Evolutionary conservation across 23 tunicate species (phyloP).

Genomic region (Halocynthia aurantium): DNA sequence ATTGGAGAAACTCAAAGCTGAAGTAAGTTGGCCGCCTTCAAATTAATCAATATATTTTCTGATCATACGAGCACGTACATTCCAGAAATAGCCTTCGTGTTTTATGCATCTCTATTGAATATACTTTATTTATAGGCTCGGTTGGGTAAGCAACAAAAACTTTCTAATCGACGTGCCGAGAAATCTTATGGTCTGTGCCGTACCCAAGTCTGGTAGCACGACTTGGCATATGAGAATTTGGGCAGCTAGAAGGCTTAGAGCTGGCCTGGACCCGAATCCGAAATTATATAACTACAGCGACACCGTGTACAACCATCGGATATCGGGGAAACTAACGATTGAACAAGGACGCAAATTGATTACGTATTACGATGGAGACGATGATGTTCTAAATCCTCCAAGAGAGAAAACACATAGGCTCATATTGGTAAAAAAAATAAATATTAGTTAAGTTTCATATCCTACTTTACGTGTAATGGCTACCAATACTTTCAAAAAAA

Average conservation of each 20-base stretch:
- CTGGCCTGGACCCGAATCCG: neutral
- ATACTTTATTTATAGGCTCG: no score
- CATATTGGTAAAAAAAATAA: neutral
- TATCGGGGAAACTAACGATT: neutral
- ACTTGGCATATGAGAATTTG: slow-evolving; percentile 10
- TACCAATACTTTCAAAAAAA: no score
- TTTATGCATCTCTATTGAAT: no score
- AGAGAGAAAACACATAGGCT: neutral
- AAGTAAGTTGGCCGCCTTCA: no score
- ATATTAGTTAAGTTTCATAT: no score
- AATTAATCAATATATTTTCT: no score
- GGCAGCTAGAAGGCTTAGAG: slow-evolving; percentile 12
- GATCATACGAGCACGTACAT: no score
- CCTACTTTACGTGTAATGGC: no score
- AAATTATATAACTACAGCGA: slow-evolving; percentile 1
- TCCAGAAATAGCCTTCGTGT: no score
- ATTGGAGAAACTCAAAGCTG: no score
- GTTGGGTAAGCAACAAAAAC: neutral
- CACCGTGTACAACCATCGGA: neutral
- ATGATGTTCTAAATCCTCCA: slow-evolving; percentile 17
- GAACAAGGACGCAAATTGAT: slow-evolving; percentile 7
- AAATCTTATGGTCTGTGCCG: slow-evolving; percentile 17
- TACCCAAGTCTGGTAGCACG: slow-evolving; percentile 19
- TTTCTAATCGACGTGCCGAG: slow-evolving; percentile 20
- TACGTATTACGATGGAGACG: neutral